Evolutionary conservation across 2,797 vertebrate genomes (phyloP).

Genomic region (Diceros bicornis): DNA sequence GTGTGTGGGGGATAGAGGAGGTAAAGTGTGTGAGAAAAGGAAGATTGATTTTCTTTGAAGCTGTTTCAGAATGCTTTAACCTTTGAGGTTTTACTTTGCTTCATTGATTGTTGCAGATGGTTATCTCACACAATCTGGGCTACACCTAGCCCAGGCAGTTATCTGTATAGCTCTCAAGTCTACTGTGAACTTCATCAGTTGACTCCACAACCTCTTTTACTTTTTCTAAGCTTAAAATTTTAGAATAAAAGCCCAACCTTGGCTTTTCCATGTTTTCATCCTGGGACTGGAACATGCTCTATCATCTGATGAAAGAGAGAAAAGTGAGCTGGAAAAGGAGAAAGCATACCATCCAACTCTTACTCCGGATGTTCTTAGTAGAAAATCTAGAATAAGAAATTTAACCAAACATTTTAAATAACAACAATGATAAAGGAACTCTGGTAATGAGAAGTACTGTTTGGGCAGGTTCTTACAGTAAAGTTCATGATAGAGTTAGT

Average conservation of each 20-base stretch:
- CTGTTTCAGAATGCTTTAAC: slow-evolving; percentile 81
- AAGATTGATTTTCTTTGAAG: slow-evolving; percentile 78
- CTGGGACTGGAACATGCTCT: not conserved
- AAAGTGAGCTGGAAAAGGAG: not conserved
- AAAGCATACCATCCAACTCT: not conserved
- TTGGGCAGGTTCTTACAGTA: not conserved
- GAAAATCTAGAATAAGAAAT: not conserved
- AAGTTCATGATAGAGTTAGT: not conserved
- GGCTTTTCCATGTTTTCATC: not conserved
- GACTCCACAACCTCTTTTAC: slow-evolving; percentile 72
- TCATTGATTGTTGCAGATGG: slow-evolving; percentile 83
- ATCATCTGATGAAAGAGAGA: not conserved
- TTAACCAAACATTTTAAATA: not conserved
- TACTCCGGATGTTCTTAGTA: not conserved
- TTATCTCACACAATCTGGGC: slow-evolving; percentile 70
- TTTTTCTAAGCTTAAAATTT: slow-evolving; percentile 57
- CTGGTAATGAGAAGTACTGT: accelerated
- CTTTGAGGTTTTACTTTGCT: slow-evolving; percentile 80
- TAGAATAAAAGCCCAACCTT: slow-evolving; percentile 51
- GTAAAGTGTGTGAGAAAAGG: not conserved
- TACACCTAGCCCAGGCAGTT: slow-evolving; percentile 71
- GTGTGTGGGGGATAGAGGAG: not conserved
- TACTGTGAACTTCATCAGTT: slow-evolving; percentile 12
- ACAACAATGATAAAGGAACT: not conserved
- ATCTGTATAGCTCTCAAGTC: slow-evolving; percentile 63